Conservation (phyloP, 2,797 vertebrate genomes). For the Manis javanica region DNA sequence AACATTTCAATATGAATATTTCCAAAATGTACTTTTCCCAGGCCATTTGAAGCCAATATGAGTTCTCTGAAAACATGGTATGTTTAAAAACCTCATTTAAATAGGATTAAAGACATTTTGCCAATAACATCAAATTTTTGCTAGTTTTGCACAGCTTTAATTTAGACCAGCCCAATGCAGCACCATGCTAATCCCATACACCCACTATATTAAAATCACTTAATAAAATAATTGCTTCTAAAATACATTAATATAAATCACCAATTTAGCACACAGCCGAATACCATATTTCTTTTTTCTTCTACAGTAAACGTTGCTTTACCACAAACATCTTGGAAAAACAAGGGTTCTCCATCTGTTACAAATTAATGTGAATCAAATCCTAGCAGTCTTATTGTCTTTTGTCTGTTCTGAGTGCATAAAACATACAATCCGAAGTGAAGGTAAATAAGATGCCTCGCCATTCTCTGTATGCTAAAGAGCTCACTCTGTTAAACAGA, state of each 20-base stretch:
- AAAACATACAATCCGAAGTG: conserved; percentile 63
- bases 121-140: conserved; percentile 39
- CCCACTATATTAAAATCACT: conserved; percentile 57
- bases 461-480: conserved; percentile 71
- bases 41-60: conserved; percentile 65
- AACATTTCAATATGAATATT: conserved; percentile 49
- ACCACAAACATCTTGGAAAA: conserved; percentile 77
- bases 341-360: conserved; percentile 70
- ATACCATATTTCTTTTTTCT: conserved; percentile 68
- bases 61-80: conserved; percentile 36
- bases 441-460: conserved; percentile 70
- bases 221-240: conserved; percentile 71
- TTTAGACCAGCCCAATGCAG: conserved; percentile 56
- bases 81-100: conserved; percentile 65
- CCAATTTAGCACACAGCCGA: conserved; percentile 71
- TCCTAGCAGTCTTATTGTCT: conserved; percentile 67
- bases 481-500: conserved; percentile 74
- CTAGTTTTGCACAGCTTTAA: conserved; percentile 59
- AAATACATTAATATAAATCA: conserved; percentile 72
- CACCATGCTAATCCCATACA: conserved; percentile 65
- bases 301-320: conserved; percentile 2
- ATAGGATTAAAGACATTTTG: conserved; percentile 52
- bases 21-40: conserved; percentile 55
- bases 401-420: conserved; percentile 75
- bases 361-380: conserved; percentile 81